Conservation (phyloP, 2,797 vertebrate species). For the Anableps anableps region DNA sequence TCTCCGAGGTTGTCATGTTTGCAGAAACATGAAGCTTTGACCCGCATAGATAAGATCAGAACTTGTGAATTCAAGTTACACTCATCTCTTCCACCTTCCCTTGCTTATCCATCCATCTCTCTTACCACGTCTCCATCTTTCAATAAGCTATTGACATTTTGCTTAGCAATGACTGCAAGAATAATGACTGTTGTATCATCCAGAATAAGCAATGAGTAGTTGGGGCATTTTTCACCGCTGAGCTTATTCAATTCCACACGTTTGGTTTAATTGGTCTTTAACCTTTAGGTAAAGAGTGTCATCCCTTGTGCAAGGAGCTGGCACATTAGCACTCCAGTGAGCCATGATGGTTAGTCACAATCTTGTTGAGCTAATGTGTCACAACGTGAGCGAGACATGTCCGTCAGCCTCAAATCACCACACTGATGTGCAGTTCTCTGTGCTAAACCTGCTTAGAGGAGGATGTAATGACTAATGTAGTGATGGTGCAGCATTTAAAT, state of each 20-base stretch:
- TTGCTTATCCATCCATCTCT: slow-evolving; percentile 45
- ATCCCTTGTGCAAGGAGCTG: slow-evolving; percentile 32
- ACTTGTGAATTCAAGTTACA: neutral
- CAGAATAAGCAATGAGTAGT: slow-evolving; percentile 66
- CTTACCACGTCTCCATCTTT: slow-evolving; percentile 39
- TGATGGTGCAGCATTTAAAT: neutral
- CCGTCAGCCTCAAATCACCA: neutral
- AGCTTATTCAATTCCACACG: slow-evolving; percentile 56
- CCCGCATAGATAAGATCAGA: neutral
- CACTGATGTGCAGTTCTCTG: slow-evolving; percentile 12
- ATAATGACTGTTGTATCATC: slow-evolving; percentile 61
- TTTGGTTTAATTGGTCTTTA: slow-evolving; percentile 59
- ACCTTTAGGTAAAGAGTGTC: slow-evolving; percentile 39
- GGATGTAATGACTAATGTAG: slow-evolving; percentile 4
- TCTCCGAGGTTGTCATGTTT: slow-evolving; percentile 34
- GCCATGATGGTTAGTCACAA: slow-evolving; percentile 45
- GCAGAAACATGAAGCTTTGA: slow-evolving; percentile 23
- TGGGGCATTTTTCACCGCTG: slow-evolving; percentile 60
- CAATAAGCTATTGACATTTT: slow-evolving; percentile 76
- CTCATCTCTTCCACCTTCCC: slow-evolving; percentile 4
- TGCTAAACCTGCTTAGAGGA: neutral
- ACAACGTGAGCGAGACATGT: slow-evolving; percentile 35
- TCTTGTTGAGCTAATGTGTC: slow-evolving; percentile 20
- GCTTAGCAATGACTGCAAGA: slow-evolving; percentile 73
- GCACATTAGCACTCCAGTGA: slow-evolving; percentile 12